Evolutionary conservation across 2,888 invertebrate genomes (phyloP), one percentile per base, ranked within the genome.

Genomic region (Drosophila siamana): DNA sequence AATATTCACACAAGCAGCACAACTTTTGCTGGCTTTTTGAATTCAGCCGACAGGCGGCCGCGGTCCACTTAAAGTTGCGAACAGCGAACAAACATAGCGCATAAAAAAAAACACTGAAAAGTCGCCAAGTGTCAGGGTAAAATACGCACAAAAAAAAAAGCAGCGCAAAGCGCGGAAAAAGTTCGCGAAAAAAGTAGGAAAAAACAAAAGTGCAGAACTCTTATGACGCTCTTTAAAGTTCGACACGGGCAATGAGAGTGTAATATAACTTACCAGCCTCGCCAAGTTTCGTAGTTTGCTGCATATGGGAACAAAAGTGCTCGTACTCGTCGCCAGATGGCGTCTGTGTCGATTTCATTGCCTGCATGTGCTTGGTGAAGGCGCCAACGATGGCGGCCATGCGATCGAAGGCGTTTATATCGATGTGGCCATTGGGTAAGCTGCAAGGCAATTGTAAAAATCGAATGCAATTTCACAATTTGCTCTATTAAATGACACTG

Each of bases 401-500:
- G 4, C 91, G 89, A 89, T 92, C 89, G 78, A 92, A 92, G 69
- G 92, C 91, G 61, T 78, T 95, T 90, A 97, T 96, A 92, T 97
- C 96, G 87, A 97, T 95, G 92, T 96, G 96, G 57, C 96, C 96
- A 92, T 96, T 96, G 66, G 96, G 95, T 80, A 96, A 93, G 88
- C 96, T 96, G 91, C n/a, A 41, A 48, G 15, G 4, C 22, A 24
- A 46, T 2, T 9, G 9, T 8, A 28, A 9, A 3, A 8, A 28
- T 28, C 9, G 9, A 11, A n/a, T n/a, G n/a, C n/a, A n/a, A n/a
- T n/a, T n/a, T n/a, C n/a, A n/a, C n/a, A n/a, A n/a, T n/a, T n/a
- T n/a, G n/a, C n/a, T n/a, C n/a, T n/a, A n/a, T n/a, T n/a, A n/a
- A n/a, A n/a, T n/a, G n/a, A n/a, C n/a, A n/a, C n/a, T n/a, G n/a